These are phyloP conservation scores for Clunio marinus DNA, from an alignment of 2,888 invertebrate genomes.

Conservation along the genomic window DNA sequence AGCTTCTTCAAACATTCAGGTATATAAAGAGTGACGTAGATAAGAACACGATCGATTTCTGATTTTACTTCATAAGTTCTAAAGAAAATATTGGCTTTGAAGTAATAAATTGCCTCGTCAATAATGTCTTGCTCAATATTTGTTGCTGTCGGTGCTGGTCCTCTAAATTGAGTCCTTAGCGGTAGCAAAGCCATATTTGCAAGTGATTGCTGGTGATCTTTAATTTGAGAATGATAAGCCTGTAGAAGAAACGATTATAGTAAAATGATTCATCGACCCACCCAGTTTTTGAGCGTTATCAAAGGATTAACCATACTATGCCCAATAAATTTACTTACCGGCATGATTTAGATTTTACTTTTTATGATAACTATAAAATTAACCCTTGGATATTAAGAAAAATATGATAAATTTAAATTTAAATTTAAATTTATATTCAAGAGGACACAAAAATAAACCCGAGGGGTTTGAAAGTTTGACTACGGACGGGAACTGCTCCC, in stretches of 20 bases:
- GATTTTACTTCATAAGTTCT: slow-evolving; percentile 98
- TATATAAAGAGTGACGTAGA: slow-evolving; percentile 95
- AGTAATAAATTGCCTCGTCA: slow-evolving; percentile 94
- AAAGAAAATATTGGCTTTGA: slow-evolving; percentile 99
- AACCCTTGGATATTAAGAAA: too few relatives aligned
- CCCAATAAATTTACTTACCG: too few relatives aligned
- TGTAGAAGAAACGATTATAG: slow-evolving; percentile 50
- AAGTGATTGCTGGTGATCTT: slow-evolving; percentile 66
- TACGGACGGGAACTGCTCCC: too few relatives aligned
- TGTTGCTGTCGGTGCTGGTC: slow-evolving; percentile 75
- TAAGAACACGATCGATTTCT: slow-evolving; percentile 92
- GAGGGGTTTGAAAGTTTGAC: too few relatives aligned
- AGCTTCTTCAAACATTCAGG: slow-evolving; percentile 95
- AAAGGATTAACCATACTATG: too few relatives aligned
- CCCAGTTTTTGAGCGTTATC: slow-evolving; percentile 9
- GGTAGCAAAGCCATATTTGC: slow-evolving; percentile 94
- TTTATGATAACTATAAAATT: too few relatives aligned
- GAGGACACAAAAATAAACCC: too few relatives aligned
- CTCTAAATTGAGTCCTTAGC: slow-evolving; percentile 82
- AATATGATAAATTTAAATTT: too few relatives aligned
- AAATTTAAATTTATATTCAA: too few relatives aligned
- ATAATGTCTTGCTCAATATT: slow-evolving; percentile 81
- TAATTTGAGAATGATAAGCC: slow-evolving; percentile 94
- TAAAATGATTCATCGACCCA: slow-evolving; percentile 29
- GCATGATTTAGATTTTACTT: too few relatives aligned